Conservation (phyloP, 2,113 vertebrate species). For the Phoenicopterus ruber region DNA sequence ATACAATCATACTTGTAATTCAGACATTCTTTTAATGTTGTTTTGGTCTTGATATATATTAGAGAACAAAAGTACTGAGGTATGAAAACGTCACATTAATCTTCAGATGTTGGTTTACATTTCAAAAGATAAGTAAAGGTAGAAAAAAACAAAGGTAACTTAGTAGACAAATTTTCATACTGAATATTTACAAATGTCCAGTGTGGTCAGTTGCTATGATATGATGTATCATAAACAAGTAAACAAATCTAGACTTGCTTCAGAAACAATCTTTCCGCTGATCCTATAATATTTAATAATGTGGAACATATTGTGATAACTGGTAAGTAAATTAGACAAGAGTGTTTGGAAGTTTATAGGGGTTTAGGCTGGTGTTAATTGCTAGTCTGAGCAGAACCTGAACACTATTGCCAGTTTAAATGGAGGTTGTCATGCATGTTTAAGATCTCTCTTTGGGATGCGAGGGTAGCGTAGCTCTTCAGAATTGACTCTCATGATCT, state of each 20-base stretch:
- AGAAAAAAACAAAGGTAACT: not conserved
- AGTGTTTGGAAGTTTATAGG: not conserved
- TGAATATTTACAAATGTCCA: not conserved
- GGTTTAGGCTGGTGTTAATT: not conserved
- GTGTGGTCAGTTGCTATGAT: not conserved
- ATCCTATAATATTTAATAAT: not conserved
- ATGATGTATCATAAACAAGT: not conserved
- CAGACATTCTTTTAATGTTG: not conserved
- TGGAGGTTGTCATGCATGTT: not conserved
- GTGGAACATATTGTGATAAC: not conserved
- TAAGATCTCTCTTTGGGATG: not conserved
- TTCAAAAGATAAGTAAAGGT: not conserved
- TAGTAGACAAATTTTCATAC: not conserved
- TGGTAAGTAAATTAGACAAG: not conserved
- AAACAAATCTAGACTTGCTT: not conserved
- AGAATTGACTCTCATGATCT: not conserved
- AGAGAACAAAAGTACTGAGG: not conserved
- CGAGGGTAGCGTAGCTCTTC: not conserved
- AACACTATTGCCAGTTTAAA: not conserved
- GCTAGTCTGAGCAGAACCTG: not conserved
- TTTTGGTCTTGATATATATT: not conserved
- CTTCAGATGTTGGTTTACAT: not conserved
- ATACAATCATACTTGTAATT: not conserved
- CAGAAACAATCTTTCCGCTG: not conserved
- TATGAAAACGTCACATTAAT: not conserved